Conservation (phyloP, 2,888 invertebrate species). For the Netelia inedita region DNA sequence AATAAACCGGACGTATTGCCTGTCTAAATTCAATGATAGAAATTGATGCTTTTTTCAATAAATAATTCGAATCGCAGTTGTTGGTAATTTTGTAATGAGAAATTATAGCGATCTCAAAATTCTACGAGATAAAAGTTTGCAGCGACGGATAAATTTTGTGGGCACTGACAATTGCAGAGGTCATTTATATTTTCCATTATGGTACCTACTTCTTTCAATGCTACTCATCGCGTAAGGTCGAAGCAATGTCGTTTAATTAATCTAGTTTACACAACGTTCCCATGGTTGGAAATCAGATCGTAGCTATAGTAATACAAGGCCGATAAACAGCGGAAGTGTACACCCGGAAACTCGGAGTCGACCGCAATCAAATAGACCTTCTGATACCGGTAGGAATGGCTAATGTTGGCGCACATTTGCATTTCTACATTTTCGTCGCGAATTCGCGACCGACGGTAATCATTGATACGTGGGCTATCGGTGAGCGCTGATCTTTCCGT, state of each 20-base stretch:
- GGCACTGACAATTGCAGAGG: neutral
- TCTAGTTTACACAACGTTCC: conserved; percentile 14
- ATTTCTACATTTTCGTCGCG: neutral
- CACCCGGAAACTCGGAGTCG: neutral
- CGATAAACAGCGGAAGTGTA: neutral
- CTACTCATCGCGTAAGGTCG: neutral
- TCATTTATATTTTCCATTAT: neutral
- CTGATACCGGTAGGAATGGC: conserved; percentile 2
- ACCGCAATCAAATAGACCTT: conserved; percentile 16
- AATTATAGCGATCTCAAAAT: neutral
- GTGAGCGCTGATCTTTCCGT: neutral
- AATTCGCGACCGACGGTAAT: neutral
- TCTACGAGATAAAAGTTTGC: conserved; percentile 4
- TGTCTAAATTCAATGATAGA: too few species aligned
- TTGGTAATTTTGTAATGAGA: conserved; percentile 3
- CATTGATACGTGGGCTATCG: neutral
- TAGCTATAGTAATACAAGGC: neutral
- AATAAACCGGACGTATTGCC: too few species aligned
- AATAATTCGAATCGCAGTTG: neutral
- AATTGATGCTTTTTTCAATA: too few species aligned
- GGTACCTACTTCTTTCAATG: neutral
- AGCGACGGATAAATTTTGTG: neutral
- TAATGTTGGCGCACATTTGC: conserved; percentile 15
- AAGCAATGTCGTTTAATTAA: conserved; percentile 23
- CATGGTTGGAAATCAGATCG: conserved; percentile 19